Percentiles rank a stretch among this genome's conserved stretches.
Evolutionary conservation across 1,140 invertebrate species (phyloP).

Genomic region (Drosophila mayri): DNA sequence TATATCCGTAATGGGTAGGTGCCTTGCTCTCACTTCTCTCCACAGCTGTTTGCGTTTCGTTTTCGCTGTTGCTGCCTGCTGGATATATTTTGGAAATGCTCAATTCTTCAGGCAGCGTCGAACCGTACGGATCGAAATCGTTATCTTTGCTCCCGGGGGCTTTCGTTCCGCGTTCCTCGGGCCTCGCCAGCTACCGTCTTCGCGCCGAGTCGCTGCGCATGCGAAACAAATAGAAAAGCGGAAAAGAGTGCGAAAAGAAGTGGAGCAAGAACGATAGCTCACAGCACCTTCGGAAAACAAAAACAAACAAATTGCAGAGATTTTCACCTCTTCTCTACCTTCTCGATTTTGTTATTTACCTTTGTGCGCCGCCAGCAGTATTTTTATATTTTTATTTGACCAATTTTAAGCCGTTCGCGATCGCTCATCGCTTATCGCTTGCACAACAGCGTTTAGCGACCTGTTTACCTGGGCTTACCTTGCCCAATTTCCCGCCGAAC

Average conservation of each 20-base stretch:
- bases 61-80: neutral
- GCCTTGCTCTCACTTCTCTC: neutral
- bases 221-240: slow-evolving; percentile 54
- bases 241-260: slow-evolving; percentile 38
- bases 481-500: slow-evolving; percentile 12
- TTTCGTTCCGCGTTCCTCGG: slow-evolving; percentile 5
- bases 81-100: slow-evolving; percentile 14
- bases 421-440: slow-evolving; percentile 55
- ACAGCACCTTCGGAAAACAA: slow-evolving; percentile 33
- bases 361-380: slow-evolving; percentile 67
- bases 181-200: slow-evolving; percentile 12
- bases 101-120: slow-evolving; percentile 26
- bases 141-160: neutral
- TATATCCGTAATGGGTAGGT: neutral
- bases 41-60: slow-evolving; percentile 20
- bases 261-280: slow-evolving; percentile 33
- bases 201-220: slow-evolving; percentile 56
- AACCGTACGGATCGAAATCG: slow-evolving; percentile 18
- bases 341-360: slow-evolving; percentile 2
- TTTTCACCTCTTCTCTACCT: slow-evolving; percentile 26
- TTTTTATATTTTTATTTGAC: slow-evolving; percentile 60
- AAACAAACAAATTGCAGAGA: slow-evolving; percentile 39
- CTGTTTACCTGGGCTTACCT: slow-evolving; percentile 26
- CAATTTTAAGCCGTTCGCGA: slow-evolving; percentile 36
- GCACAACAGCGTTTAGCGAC: slow-evolving; percentile 44